These are phyloP conservation scores for Pseudolaguvia tuberculata DNA, from an alignment of 2,113 vertebrate species.

Conservation along the genomic window DNA sequence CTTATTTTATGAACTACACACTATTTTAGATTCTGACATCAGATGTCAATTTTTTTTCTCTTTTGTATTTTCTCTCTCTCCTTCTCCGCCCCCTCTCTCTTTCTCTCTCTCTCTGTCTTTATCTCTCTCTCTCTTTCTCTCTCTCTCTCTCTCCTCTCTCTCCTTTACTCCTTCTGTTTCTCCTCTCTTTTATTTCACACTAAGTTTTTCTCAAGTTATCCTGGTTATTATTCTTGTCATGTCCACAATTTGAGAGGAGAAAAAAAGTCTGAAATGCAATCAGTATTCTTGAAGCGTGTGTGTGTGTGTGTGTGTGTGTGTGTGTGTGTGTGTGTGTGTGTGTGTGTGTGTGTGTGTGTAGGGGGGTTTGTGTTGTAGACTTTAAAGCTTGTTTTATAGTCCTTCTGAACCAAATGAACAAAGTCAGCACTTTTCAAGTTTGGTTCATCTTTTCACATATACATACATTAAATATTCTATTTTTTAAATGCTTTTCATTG, in stretches of 20 bases:
- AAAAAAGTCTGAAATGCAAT: conserved; percentile 33
- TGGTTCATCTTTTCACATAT: conserved; percentile 1
- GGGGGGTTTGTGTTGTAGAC: neutral
- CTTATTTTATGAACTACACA: neutral
- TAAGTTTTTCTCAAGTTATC: too few species aligned
- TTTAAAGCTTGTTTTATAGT: conserved; percentile 16
- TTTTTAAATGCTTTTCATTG: neutral
- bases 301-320: neutral
- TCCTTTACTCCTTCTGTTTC: neutral
- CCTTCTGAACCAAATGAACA: conserved; percentile 23
- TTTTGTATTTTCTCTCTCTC: neutral
- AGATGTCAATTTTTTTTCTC: neutral
- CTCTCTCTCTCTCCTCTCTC: neutral
- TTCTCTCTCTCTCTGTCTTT: neutral
- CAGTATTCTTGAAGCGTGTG: conserved; percentile 25
- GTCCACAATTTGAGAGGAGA: conserved; percentile 29
- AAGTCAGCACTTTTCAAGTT: conserved; percentile 38
- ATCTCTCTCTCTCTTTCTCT: neutral
- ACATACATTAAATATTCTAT: neutral
- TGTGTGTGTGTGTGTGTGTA: neutral
- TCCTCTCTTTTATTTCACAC: too few species aligned
- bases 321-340: neutral
- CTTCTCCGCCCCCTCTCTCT: neutral
- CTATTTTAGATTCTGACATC: neutral
- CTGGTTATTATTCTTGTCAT: conserved; percentile 40